Evolutionary conservation across 1,140 invertebrate genomes (phyloP), one percentile per base, ranked within the genome.

Genomic region (Ridgeia piscesae): DNA sequence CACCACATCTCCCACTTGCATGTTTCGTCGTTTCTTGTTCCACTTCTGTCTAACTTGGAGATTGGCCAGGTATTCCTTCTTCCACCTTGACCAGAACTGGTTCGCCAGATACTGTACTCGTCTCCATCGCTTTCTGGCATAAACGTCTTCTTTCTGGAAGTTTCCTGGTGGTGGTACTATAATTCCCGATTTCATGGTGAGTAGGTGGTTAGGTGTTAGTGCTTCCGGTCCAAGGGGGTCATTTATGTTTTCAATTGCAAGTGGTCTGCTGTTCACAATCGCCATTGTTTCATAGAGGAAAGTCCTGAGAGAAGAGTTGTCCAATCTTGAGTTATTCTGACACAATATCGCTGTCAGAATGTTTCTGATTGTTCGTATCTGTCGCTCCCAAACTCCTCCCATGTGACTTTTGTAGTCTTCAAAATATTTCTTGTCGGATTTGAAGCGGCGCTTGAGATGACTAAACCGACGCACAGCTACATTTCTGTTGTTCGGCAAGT

Each of bases 251-350:
- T 58, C 48, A 33, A 77, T 35, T 27, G 93, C 93, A 35, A 94
- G 77, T 6, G 92, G 92, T 33, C 93, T 77, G 77, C 92, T 89
- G 93, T 90, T 93, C 11, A 94, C 90, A 1, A 94, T 94, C 21
- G 31, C 33, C n/a, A 94, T 92, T 11, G 94, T 93, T 34, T 94
- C 93, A 93, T 94, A 92, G 34, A 94, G 93, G 14, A 95, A 89
- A 34, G 93, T 92, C 33, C 94, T 92, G 34, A 92, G 35, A 33
- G n/a, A 42, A 42, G 27, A 90, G 92, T 31, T 35, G 77, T 33
- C 93, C 91, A 34, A 91, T 34, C 33, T 31, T n/a, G 17, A 27
- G 27, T 33, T 31, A 17, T 8, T 33, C 42, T 27, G 33, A n/a
- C 9, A 14, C 34, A 95, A 90, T 48, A 94, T 92, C 17, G 92